phyloP scores from a whole-genome alignment of 2,113 vertebrate species.

The Laticauda laticaudata region DNA sequence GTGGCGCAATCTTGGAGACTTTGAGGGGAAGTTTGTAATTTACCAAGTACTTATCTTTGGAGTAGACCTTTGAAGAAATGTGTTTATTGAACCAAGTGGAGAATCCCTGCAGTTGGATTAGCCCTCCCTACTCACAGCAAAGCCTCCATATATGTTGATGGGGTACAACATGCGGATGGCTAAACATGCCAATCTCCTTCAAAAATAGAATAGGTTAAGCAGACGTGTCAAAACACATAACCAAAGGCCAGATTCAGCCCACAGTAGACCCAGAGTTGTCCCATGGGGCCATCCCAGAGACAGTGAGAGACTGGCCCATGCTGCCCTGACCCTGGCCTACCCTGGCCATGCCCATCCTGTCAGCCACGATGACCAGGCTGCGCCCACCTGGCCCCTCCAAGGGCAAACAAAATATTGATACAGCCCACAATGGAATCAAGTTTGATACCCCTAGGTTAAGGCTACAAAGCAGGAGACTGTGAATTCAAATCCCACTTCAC shows the following conservation, averaged over 20 bases:
- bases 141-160: background rate
- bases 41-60: background rate
- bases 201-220: background rate
- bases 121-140: background rate
- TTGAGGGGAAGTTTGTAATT: background rate
- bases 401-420: too few species aligned
- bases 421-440: too few species aligned
- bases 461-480: background rate
- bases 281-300: too few species aligned
- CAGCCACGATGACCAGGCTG: accelerated
- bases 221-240: too few species aligned
- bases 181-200: background rate
- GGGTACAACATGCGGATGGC: background rate
- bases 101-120: background rate
- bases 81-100: background rate
- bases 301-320: too few species aligned
- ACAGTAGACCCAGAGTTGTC: too few species aligned
- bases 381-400: too few species aligned
- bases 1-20: background rate
- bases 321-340: too few species aligned
- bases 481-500: background rate
- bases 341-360: too few species aligned
- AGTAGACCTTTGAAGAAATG: background rate
- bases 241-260: too few species aligned
- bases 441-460: too few species aligned